Base-by-base conservation (phyloP, 2,113 vertebrate genomes). In the Phylloscopus whistleri region DNA sequence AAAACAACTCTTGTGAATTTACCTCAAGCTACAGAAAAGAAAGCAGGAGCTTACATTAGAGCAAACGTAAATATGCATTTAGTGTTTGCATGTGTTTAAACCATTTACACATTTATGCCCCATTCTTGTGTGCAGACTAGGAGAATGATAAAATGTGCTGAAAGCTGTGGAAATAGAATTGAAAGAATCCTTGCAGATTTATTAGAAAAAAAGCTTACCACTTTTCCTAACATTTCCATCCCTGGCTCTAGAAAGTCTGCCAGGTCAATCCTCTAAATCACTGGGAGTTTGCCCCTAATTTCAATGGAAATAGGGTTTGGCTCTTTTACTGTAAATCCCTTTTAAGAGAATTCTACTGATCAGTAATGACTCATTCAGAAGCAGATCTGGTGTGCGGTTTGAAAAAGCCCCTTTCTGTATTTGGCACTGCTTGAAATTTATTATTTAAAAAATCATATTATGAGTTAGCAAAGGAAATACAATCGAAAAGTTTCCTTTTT, bases 331-430 rank as follows among this genome's bases (percentile, higher is more conserved):
- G 59, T 77, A 96, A 97, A 96, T 93, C 86, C 52, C 86, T 90
- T 55, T 69, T 88, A 96, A 95, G 96, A 96, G 68, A 87, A 94
- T 93, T 73, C 86, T 95, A 78, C 90, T 94, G 94, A 96, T 91
- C 51, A 94, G 30, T 73, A 93, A 19, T 97, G 93, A 97, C 87
- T 94, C 95, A 96, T 84, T 94, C 84, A 79, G 94, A 95, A 94
- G 87, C 82, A 91, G 84, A 94, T 79, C 62, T 94, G 82, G 44
- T 55, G 60, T 96, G 89, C 35, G 72, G n/a, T 90, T 96, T 81
- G 69, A 75, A 94, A 81, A 96, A 96, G 67, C 37, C 52, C 31
- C 85, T 83, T 91, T 96, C 89, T 33, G 58, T 94, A 93, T 96
- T 94, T 96, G 96, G 87, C 64, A 62, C 30, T 74, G n/a, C 52